Percentiles rank a stretch among this genome's conserved stretches.
These are phyloP conservation scores for Parnassius mnemosyne DNA, from an alignment of 2,888 invertebrate species.

Conservation along the genomic window DNA sequence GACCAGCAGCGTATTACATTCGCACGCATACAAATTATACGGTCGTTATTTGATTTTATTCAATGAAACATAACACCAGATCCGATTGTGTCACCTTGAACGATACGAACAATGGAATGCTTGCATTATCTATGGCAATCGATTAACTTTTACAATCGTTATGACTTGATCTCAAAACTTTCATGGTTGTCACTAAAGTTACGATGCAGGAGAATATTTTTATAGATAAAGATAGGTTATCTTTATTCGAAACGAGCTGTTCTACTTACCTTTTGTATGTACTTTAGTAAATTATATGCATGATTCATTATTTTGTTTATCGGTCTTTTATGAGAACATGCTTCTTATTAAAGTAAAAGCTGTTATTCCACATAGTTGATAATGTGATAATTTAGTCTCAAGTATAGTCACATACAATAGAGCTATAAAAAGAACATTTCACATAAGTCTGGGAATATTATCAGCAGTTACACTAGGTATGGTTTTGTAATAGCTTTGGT, in stretches of 20 bases:
- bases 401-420: conserved; percentile 6
- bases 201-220: too few relatives aligned
- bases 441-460: conserved; percentile 19
- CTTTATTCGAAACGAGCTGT: too few relatives aligned
- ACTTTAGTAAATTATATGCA: too few relatives aligned
- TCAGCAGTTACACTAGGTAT: neutral
- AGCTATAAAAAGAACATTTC: conserved; percentile 19
- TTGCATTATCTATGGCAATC: neutral
- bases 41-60: conserved; percentile 17
- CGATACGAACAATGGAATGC: conserved; percentile 7
- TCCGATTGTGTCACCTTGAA: conserved; percentile 16
- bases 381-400: conserved; percentile 7
- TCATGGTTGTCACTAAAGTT: too few relatives aligned
- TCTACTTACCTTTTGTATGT: too few relatives aligned
- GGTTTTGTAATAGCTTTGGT: neutral
- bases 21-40: conserved; percentile 15
- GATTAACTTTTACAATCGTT: neutral
- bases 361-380: neutral
- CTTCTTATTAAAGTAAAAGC: conserved; percentile 4
- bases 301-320: neutral
- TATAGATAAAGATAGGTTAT: too few relatives aligned
- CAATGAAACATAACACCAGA: conserved; percentile 4
- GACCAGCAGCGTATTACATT: conserved; percentile 3
- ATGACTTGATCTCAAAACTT: too few relatives aligned
- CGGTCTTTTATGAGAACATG: neutral